A percentile compares a stretch with the other conserved stretches of the same genome.
Evolutionary conservation across 2,113 vertebrate genomes (phyloP).

Genomic region (Caranx melampygus): DNA sequence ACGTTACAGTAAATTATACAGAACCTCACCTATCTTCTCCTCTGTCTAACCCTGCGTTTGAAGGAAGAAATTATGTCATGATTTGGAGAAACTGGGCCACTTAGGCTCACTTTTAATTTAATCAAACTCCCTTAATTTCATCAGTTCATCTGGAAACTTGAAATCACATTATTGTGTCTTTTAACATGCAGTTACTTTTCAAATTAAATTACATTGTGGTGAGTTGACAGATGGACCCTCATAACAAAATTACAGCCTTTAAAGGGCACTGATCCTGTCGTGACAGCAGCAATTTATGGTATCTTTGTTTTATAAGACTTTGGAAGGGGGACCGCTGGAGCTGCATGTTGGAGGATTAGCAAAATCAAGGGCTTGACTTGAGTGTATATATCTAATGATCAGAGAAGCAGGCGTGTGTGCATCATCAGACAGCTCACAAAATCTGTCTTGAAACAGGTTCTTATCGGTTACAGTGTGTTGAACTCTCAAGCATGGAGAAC

Average conservation of each 20-base stretch:
- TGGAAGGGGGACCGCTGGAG: background rate
- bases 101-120: conserved; percentile 42
- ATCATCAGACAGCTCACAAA: background rate
- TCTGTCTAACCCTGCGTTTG: background rate
- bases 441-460: conserved; percentile 7
- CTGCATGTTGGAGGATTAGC: background rate
- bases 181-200: conserved; percentile 60
- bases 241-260: conserved; percentile 43
- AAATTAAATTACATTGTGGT: conserved; percentile 58
- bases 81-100: conserved; percentile 24
- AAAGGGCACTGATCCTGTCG: conserved; percentile 20
- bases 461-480: background rate
- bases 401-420: background rate
- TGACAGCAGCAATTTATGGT: conserved; percentile 48
- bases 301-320: conserved; percentile 41
- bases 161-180: conserved; percentile 66
- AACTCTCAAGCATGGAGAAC: conserved; percentile 3
- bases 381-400: conserved; percentile 7
- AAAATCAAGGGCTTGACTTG: conserved; percentile 21
- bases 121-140: conserved; percentile 51
- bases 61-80: background rate
- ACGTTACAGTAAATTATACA: background rate
- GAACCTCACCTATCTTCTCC: background rate
- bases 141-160: conserved; percentile 54
- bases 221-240: conserved; percentile 60